Evolutionary conservation across 2,888 invertebrate species (phyloP), one percentile per base, ranked within the genome.

Genomic region (Ophion ventricosus): DNA sequence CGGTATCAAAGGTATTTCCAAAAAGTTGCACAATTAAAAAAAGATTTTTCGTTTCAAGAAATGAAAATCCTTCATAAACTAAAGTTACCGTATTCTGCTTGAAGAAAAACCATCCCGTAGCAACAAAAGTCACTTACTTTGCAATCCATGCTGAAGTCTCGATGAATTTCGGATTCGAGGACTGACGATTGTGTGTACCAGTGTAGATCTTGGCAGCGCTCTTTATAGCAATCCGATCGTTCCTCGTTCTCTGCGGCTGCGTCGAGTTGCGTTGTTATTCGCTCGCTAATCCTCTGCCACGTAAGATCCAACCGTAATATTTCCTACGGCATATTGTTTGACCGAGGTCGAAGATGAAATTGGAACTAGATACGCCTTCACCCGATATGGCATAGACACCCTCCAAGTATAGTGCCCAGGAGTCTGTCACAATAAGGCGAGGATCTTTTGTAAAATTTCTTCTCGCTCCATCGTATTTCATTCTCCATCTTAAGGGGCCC

Each of bases 171-270:
- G 69, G 85, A 80, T 84, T 73, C 70, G 77, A 80, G 49, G 54
- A 81, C 75, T 74, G 82, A 86, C 69, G 82, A 89, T 87, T 88
- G 82, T 79, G 67, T 84, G 84, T 69, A 87, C 64, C 72, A 82
- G 70, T 43, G 54, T 79, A 84, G 78, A 82, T 84, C 87, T 83
- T 85, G 64, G 80, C 67, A 29, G 73, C 69, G 80, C 63, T 87
- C 86, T 90, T 90, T 88, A 89, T 88, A 87, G 81, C 83, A 86
- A 87, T 88, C 88, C 80, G 88, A 88, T 89, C 86, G 84, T 66
- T 64, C 83, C 85, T 87, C 88, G 75, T 85, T 86, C 86, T 86
- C 76, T 83, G 80, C 82, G 73, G 57, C 80, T 79, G 72, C 23
- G 23, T 23, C 8, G 25, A 29, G 29, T 66, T 64, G 43, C 76